Conservation (phyloP, 2,113 vertebrate genomes). For the Beaufortia kweichowensis region DNA sequence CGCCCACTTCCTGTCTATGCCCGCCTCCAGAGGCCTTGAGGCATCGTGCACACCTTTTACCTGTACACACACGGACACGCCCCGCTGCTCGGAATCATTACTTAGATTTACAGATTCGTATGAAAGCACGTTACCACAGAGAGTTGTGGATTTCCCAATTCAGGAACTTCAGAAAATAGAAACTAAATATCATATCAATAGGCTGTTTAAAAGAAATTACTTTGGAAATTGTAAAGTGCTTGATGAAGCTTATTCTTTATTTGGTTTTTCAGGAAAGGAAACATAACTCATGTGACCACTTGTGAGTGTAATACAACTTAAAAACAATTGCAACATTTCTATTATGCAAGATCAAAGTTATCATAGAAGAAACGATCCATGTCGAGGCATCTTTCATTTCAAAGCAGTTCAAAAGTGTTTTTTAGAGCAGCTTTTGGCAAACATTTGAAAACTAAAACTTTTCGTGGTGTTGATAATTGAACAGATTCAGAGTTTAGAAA, state of each 20-base stretch:
- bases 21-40: not conserved
- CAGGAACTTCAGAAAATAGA: not conserved
- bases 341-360: no score
- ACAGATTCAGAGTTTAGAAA: no score
- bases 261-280: no score
- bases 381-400: no score
- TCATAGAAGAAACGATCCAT: no score
- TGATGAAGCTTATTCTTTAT: not conserved
- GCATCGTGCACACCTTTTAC: conserved; percentile 45
- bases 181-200: not conserved
- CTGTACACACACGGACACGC: conserved; percentile 35
- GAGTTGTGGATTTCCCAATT: conserved; percentile 32
- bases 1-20: conserved; percentile 51
- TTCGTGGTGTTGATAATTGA: no score
- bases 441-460: no score
- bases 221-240: not conserved
- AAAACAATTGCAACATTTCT: not conserved
- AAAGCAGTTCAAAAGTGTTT: no score
- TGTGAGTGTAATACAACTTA: not conserved
- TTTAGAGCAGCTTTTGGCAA: no score
- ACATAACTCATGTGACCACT: not conserved
- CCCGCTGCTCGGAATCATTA: conserved; percentile 37
- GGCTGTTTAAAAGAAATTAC: conserved; percentile 13
- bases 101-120: conserved; percentile 14
- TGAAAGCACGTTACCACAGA: not conserved